Evolutionary conservation across 2,888 invertebrate species (phyloP).

Genomic region (Panopea generosa): DNA sequence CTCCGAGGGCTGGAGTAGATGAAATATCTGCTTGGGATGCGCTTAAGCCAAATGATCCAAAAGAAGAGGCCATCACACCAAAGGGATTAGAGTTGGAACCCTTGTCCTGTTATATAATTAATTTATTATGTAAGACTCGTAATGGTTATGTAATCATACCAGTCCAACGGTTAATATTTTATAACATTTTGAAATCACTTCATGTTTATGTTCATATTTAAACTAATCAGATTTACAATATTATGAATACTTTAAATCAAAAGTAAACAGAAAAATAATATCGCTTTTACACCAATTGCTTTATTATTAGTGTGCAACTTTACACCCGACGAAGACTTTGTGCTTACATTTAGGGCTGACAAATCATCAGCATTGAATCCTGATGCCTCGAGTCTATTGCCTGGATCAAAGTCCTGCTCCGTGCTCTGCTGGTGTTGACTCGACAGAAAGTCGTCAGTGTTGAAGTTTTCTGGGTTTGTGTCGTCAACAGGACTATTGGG

Average conservation of each 20-base stretch:
- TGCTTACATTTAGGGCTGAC: slow-evolving; percentile 30
- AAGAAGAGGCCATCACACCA: slow-evolving; percentile 63
- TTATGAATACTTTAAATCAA: no score
- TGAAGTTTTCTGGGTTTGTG: slow-evolving; percentile 33
- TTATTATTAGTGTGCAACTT: no score
- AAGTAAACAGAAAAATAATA: no score
- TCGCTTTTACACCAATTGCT: no score
- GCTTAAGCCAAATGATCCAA: slow-evolving; percentile 70
- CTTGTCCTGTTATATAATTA: neutral
- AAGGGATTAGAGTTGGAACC: slow-evolving; percentile 65
- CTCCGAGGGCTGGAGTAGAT: no score
- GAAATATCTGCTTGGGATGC: neutral
- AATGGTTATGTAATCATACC: no score
- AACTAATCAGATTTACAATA: no score
- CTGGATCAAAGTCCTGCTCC: slow-evolving; percentile 53
- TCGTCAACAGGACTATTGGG: slow-evolving; percentile 49
- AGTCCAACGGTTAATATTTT: no score
- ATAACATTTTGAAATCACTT: no score
- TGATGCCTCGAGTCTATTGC: slow-evolving; percentile 67
- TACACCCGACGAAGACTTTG: no score
- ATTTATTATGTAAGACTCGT: no score
- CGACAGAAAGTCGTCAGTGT: slow-evolving; percentile 45
- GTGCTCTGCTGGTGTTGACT: slow-evolving; percentile 30
- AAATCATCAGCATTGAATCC: slow-evolving; percentile 71
- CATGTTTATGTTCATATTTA: no score